These are phyloP conservation scores for Sialis fuliginosa DNA, from an alignment of 2,888 invertebrate genomes.

Conservation along the genomic window DNA sequence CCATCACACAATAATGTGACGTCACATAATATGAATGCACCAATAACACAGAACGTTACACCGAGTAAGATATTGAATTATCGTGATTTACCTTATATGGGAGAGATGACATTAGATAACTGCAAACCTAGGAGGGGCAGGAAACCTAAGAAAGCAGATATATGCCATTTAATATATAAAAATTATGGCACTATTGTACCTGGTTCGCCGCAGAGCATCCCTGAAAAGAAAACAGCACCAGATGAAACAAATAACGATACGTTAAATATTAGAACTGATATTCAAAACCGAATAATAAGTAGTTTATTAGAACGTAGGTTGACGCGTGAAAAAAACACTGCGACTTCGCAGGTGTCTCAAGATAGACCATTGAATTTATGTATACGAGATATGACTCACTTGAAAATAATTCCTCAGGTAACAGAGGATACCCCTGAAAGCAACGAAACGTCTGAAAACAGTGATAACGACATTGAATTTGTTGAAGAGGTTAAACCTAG, in stretches of 20 bases:
- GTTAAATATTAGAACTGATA: slow-evolving; percentile 31
- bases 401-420: slow-evolving; percentile 44
- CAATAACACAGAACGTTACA: slow-evolving; percentile 20
- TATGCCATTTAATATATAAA: slow-evolving; percentile 79
- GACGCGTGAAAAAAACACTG: slow-evolving; percentile 42
- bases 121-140: slow-evolving; percentile 71
- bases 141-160: slow-evolving; percentile 84
- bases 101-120: slow-evolving; percentile 78
- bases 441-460: slow-evolving; percentile 43
- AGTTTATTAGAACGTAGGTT: slow-evolving; percentile 50
- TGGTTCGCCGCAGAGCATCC: slow-evolving; percentile 42
- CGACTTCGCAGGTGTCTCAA: slow-evolving; percentile 23
- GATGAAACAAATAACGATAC: slow-evolving; percentile 10
- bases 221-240: slow-evolving; percentile 20
- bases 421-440: slow-evolving; percentile 31
- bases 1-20: neutral
- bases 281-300: slow-evolving; percentile 50
- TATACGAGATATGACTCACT: slow-evolving; percentile 52
- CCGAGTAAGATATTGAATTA: slow-evolving; percentile 44
- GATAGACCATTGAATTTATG: slow-evolving; percentile 74
- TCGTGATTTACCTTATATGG: slow-evolving; percentile 79
- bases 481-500: slow-evolving; percentile 15
- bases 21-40: neutral
- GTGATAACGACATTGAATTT: slow-evolving; percentile 31
- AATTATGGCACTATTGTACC: slow-evolving; percentile 79